phyloP scores from a whole-genome alignment of 2,797 vertebrate genomes.

The Sebastes matsubarae region DNA sequence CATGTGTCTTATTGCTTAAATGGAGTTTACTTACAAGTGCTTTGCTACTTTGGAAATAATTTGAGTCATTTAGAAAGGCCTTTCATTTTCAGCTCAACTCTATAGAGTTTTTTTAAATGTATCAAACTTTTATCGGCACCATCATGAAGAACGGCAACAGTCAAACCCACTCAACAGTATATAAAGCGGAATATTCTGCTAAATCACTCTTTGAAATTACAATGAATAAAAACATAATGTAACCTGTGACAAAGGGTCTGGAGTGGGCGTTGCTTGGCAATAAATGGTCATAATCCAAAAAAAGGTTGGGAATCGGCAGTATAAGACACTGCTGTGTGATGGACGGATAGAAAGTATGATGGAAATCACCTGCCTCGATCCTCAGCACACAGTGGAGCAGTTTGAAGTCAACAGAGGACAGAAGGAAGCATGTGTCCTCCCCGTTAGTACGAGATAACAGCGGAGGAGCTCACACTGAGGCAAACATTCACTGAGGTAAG shows the following conservation, averaged over 20 bases:
- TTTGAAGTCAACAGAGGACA: slow-evolving; percentile 42
- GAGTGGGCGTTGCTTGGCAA: neutral
- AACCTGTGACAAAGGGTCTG: neutral
- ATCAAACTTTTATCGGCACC: neutral
- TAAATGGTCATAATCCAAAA: neutral
- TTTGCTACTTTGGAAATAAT: neutral
- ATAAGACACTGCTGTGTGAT: neutral
- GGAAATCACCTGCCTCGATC: neutral
- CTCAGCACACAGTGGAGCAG: neutral
- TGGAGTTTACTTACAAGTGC: too few relatives aligned
- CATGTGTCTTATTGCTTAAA: too few relatives aligned
- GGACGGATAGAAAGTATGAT: neutral
- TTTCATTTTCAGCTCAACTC: neutral
- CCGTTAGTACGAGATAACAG: slow-evolving; percentile 21
- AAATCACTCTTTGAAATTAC: neutral
- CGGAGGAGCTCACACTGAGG: slow-evolving; percentile 15
- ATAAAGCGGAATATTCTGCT: neutral
- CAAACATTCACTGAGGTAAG: slow-evolving; percentile 45
- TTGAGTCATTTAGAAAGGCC: neutral
- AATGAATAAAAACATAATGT: neutral
- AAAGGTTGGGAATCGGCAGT: neutral
- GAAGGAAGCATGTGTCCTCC: slow-evolving; percentile 7
- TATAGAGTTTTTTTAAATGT: neutral
- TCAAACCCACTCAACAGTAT: neutral
- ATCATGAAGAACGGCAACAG: neutral